A percentile compares a stretch with the other conserved stretches of the same genome.
Conservation (phyloP, 2,113 vertebrate species). For the Bambusicola thoracicus region DNA sequence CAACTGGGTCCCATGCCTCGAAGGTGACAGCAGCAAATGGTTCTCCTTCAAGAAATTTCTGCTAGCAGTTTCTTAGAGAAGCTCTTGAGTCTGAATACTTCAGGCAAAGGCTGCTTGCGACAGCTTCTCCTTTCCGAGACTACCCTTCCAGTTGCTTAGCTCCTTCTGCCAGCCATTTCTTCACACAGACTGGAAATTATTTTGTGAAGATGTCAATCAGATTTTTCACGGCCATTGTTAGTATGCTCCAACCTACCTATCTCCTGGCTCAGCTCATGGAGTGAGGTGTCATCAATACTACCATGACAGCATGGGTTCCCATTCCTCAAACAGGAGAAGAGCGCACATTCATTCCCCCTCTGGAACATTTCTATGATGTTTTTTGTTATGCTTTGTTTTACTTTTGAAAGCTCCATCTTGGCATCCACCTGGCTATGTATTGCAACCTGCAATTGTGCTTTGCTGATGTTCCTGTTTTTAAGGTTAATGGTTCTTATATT, state of each 20-base stretch:
- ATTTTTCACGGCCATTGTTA: neutral
- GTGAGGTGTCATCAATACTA: neutral
- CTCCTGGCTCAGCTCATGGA: neutral
- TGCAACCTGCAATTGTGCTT: neutral
- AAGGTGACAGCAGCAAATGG: neutral
- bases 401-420: neutral
- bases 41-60: neutral
- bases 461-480: neutral
- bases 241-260: neutral
- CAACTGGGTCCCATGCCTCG: neutral
- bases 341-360: rapidly evolving
- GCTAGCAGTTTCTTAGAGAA: neutral
- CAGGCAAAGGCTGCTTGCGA: neutral
- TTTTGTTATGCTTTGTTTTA: too few relatives aligned
- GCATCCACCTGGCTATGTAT: neutral
- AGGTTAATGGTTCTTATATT: neutral
- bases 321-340: neutral
- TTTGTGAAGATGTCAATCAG: neutral
- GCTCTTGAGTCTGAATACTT: neutral
- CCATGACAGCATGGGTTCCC: too few relatives aligned
- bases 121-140: neutral
- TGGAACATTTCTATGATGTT: rapidly evolving
- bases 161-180: neutral
- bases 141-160: neutral
- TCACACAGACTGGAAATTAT: neutral